phyloP scores from a whole-genome alignment of 2,797 vertebrate genomes.

The Silurus lanzhouensis region DNA sequence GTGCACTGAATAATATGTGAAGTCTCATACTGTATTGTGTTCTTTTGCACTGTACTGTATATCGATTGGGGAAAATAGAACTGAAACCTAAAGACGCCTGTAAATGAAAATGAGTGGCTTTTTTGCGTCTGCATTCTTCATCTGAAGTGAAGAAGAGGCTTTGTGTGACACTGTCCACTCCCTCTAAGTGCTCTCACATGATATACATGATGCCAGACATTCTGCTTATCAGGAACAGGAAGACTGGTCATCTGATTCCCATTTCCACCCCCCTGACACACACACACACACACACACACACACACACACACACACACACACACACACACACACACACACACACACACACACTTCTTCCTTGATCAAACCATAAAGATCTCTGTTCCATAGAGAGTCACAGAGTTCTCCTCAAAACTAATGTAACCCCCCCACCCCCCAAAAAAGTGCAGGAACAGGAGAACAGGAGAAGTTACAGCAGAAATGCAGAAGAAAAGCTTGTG shows the following conservation, averaged over 20 bases:
- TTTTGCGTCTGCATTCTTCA: slow-evolving; percentile 10
- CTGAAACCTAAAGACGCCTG: not conserved
- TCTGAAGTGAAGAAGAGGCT: slow-evolving; percentile 11
- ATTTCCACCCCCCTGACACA: slow-evolving; percentile 30
- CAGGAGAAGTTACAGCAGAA: slow-evolving; percentile 18
- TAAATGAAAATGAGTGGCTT: not conserved
- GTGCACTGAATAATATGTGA: not conserved
- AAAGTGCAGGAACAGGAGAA: slow-evolving; percentile 12
- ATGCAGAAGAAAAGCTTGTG: slow-evolving; percentile 29
- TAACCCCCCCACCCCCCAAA: not conserved
- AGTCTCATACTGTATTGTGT: too few species aligned
- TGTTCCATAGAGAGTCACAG: not conserved
- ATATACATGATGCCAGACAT: slow-evolving; percentile 38
- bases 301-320: too few species aligned
- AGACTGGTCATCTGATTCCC: slow-evolving; percentile 56
- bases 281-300: slow-evolving; percentile 33
- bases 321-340: slow-evolving; percentile 12
- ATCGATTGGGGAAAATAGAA: not conserved
- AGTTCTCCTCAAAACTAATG: not conserved
- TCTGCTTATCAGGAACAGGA: slow-evolving; percentile 47
- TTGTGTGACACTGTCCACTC: slow-evolving; percentile 34
- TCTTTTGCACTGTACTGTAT: not conserved
- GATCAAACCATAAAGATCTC: not conserved
- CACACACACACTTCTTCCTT: slow-evolving; percentile 28
- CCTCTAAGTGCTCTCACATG: slow-evolving; percentile 57